phyloP scores from a whole-genome alignment of 2,888 invertebrate genomes.

The Pardosa pseudoannulata region DNA sequence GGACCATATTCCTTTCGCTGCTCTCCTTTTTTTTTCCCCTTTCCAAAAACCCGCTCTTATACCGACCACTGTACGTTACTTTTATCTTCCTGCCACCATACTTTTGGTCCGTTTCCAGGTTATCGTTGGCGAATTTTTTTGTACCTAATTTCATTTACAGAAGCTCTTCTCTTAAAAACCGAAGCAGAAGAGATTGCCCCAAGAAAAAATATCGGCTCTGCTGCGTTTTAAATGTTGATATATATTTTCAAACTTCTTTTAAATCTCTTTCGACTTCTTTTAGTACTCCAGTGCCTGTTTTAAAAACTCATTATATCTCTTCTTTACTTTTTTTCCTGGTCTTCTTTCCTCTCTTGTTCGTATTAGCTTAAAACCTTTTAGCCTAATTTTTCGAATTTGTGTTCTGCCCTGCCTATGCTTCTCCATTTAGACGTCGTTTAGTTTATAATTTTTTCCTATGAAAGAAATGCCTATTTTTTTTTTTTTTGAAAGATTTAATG shows the following conservation, averaged over 20 bases:
- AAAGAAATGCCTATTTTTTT: too few species aligned
- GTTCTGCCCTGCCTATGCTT: too few species aligned
- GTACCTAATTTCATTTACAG: conserved; percentile 7
- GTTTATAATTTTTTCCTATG: too few species aligned
- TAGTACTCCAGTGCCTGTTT: background rate
- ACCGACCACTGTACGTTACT: background rate
- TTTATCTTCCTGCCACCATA: conserved; percentile 4
- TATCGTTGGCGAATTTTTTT: conserved; percentile 3
- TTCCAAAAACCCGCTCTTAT: background rate
- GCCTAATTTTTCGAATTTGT: background rate
- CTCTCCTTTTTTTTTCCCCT: background rate
- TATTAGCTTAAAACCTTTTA: background rate
- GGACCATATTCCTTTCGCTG: background rate
- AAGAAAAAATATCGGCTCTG: background rate
- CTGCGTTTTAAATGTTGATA: background rate
- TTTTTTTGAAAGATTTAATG: too few species aligned
- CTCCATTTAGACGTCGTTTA: too few species aligned
- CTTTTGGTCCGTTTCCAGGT: conserved; percentile 6
- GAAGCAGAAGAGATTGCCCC: background rate
- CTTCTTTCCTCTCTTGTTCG: background rate
- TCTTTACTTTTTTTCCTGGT: background rate
- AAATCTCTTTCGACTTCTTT: background rate
- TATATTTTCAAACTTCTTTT: background rate
- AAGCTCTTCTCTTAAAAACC: background rate
- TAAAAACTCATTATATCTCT: background rate